Conservation (phyloP, 1,140 invertebrate species). For the Cyphomyrmex costatus region DNA sequence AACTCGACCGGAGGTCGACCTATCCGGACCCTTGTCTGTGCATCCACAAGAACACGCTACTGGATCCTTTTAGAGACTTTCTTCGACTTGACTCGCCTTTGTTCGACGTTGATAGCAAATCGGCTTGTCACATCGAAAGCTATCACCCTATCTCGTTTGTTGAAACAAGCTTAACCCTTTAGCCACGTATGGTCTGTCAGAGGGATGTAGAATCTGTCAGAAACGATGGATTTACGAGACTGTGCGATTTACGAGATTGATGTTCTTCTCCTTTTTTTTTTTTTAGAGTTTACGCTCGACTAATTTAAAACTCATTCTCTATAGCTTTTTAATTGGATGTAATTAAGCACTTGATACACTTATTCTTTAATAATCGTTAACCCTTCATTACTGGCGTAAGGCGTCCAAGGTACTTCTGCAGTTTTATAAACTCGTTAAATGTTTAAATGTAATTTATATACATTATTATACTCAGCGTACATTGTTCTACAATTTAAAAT, state of each 20-base stretch:
- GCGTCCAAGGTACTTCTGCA: too few species aligned
- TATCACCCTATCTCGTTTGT: conserved; percentile 18
- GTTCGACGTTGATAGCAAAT: conserved; percentile 1
- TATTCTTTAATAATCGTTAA: neutral
- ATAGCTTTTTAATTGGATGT: neutral
- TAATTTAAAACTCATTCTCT: conserved; percentile 17
- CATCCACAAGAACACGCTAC: conserved; percentile 13
- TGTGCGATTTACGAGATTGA: conserved; percentile 25
- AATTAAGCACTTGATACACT: neutral
- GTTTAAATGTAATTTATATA: too few species aligned
- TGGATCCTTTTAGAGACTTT: conserved; percentile 38
- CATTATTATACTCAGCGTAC: too few species aligned
- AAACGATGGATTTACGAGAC: conserved; percentile 40
- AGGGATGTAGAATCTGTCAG: conserved; percentile 3
- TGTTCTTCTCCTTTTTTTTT: neutral
- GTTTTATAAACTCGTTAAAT: too few species aligned
- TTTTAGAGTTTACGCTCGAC: neutral
- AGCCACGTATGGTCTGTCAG: conserved; percentile 32
- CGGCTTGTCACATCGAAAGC: conserved; percentile 12
- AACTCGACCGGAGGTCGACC: conserved; percentile 40
- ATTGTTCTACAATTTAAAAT: too few species aligned
- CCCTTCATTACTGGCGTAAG: too few species aligned
- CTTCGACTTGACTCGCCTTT: conserved; percentile 36
- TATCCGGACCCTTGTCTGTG: neutral
- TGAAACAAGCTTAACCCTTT: conserved; percentile 28